phyloP scores from a whole-genome alignment of 2,113 vertebrate species.

The Nesoenas mayeri region DNA sequence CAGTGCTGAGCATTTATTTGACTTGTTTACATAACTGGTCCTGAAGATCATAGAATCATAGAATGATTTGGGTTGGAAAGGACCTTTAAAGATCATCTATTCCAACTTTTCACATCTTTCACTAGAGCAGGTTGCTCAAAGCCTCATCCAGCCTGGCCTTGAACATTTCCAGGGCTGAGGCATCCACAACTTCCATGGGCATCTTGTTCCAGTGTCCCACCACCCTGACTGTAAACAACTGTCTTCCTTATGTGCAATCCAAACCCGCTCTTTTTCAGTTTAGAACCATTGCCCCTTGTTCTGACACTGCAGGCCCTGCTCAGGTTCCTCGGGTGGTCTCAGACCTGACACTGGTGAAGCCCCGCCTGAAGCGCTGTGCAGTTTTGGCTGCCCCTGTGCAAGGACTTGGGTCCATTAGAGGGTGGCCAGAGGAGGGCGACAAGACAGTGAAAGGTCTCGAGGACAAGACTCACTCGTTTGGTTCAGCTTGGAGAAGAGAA shows the following conservation, averaged over 20 bases:
- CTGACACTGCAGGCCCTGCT: neutral
- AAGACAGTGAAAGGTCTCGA: too few species aligned
- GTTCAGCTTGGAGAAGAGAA: too few species aligned
- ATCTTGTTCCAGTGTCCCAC: neutral
- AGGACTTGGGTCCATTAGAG: neutral
- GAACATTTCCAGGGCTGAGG: neutral
- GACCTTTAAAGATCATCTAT: neutral
- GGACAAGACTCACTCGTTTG: too few species aligned
- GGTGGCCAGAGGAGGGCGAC: too few species aligned
- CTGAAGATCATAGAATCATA: neutral
- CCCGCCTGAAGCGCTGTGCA: neutral
- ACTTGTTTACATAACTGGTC: neutral
- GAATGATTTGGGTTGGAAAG: neutral
- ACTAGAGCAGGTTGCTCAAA: neutral
- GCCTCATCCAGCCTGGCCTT: neutral
- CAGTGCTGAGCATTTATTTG: neutral
- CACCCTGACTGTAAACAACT: neutral
- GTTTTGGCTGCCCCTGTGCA: neutral
- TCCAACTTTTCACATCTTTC: neutral
- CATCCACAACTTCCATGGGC: neutral
- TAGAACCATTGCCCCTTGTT: neutral
- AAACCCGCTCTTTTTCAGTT: too few species aligned
- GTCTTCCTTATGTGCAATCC: neutral
- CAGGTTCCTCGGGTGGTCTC: neutral
- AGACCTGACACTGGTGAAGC: neutral